Conservation (phyloP, 2,113 vertebrate species). For the Sinocyclocheilus anshuiensis region DNA sequence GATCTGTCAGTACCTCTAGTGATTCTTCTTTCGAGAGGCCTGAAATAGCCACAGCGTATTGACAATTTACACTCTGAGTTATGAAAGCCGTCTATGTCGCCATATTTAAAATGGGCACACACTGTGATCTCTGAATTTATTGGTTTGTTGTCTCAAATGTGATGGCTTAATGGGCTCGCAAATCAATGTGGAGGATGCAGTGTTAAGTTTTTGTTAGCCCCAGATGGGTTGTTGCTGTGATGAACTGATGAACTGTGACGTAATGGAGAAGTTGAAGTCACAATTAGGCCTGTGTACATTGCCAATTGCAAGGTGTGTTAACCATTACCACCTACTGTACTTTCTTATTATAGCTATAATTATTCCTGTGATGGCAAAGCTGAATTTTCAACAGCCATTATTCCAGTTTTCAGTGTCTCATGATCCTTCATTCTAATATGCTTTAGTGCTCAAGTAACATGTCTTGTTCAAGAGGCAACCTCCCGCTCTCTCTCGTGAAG, state of each 20-base stretch:
- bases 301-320: not conserved
- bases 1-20: constrained; percentile 35
- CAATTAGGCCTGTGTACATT: not conserved
- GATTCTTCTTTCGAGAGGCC: not conserved
- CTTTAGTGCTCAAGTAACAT: too few relatives aligned
- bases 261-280: not conserved
- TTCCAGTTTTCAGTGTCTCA: too few relatives aligned
- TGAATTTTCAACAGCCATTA: too few relatives aligned
- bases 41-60: constrained; percentile 6
- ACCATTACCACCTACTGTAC: not conserved
- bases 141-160: not conserved
- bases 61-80: not conserved
- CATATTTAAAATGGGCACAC: not conserved
- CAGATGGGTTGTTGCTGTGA: constrained; percentile 7
- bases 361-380: too few relatives aligned
- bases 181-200: not conserved
- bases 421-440: too few relatives aligned
- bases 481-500: too few relatives aligned
- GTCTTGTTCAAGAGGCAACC: too few relatives aligned
- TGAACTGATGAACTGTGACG: not conserved
- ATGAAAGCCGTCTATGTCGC: not conserved
- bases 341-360: not conserved
- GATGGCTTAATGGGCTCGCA: not conserved
- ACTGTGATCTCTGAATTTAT: not conserved
- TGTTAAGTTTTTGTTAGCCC: not conserved